Conservation (phyloP, 2,113 vertebrate genomes). For the Ahaetulla prasina region DNA sequence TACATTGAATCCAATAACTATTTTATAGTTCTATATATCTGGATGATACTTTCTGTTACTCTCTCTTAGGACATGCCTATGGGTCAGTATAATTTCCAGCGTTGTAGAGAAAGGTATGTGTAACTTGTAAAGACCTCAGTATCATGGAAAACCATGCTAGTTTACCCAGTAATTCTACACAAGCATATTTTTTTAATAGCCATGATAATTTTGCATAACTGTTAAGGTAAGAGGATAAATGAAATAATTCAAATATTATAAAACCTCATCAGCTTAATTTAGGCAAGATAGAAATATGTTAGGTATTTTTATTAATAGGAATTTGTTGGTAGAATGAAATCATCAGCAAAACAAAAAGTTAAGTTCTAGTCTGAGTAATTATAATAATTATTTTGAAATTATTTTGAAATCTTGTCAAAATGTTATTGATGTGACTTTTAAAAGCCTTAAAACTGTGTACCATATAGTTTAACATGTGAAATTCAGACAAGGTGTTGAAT, state of each 20-base stretch:
- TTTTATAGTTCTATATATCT: neutral
- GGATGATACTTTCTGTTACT: neutral
- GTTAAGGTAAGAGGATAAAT: neutral
- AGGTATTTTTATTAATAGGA: neutral
- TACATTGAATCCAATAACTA: neutral
- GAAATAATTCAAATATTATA: neutral
- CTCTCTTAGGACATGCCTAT: slow-evolving; percentile 85
- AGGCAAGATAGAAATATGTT: neutral
- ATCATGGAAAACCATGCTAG: neutral
- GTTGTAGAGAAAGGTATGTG: slow-evolving; percentile 88
- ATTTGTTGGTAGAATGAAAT: neutral
- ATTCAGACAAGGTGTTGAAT: neutral
- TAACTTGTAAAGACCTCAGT: neutral
- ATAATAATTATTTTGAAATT: neutral
- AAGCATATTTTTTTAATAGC: neutral
- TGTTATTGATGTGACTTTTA: neutral
- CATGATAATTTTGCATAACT: neutral
- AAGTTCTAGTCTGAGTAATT: neutral
- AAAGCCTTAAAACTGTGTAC: neutral
- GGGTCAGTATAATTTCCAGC: slow-evolving; percentile 94
- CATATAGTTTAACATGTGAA: neutral
- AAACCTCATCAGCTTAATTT: neutral
- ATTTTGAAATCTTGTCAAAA: neutral
- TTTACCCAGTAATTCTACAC: neutral
- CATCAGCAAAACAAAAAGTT: neutral